Base-by-base conservation (phyloP, 2,113 vertebrate genomes). In the Microtus montanus region DNA sequence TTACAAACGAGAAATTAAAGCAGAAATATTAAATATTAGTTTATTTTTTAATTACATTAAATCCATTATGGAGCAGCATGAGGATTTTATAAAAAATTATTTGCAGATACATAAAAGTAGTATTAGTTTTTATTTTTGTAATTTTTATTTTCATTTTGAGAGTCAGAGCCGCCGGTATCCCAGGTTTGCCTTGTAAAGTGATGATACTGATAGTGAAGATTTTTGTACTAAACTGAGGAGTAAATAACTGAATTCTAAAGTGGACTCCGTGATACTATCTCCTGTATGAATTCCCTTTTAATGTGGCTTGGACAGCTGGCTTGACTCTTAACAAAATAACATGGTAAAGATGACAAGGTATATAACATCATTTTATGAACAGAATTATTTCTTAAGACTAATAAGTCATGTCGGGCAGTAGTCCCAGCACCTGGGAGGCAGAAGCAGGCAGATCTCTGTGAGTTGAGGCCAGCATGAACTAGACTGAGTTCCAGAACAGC, bases 1-100 rank as follows among this genome's bases (percentile, higher is more conserved):
- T 75, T 63, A 17, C 89, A 73, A n/a, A 78, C 44, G 89, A 86
- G 38, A 94, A 77, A 92, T 70, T 95, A 87, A 96, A 95, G 89
- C 24, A 94, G 30, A 82, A 94, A 77, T 86, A 91, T 66, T n/a
- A 0, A 91, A 89, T 70, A 90, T 61, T 63, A 80, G 77, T 83
- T 96, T 15, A 35, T 74, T 93, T 14, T 89, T 87, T 28, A 95
- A 79, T 68, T 71, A 85, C 2, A 96, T 89, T 38, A 95, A 96
- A 77, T 3, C 33, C 78, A 89, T n/a, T 82, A 77, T 26, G 88
- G 11, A 91, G 68, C 88, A 89, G 64, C 52, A 89, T 91, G 86
- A 89, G 86, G 82, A 90, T 91, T 78, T 89, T 78, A 87, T 83
- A 1, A 75, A 87, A 79, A 97, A 64, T 93, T 38, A 77, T 28